Conservation (phyloP, 2,888 invertebrate genomes). For the Dicyrtoma fusca region DNA sequence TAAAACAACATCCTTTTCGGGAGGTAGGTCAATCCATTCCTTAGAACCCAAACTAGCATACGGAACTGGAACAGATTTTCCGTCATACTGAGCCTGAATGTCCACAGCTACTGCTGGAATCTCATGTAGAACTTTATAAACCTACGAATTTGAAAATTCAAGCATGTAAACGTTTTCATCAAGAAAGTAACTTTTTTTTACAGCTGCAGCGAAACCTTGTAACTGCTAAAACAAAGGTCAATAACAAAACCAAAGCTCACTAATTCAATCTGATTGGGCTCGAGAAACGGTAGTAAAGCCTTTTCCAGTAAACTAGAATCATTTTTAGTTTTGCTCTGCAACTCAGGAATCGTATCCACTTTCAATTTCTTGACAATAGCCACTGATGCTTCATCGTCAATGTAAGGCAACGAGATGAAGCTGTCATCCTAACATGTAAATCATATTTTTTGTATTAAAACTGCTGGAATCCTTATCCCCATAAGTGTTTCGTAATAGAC, state of each 20-base stretch:
- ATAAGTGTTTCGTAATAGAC: no score
- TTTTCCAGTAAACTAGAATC: slow-evolving; percentile 43
- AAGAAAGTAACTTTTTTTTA: slow-evolving; percentile 2
- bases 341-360: slow-evolving; percentile 47
- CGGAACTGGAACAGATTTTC: slow-evolving; percentile 40
- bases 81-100: slow-evolving; percentile 47
- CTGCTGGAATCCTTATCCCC: no score
- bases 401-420: slow-evolving; percentile 75
- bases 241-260: slow-evolving; percentile 31
- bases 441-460: no score
- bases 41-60: slow-evolving; percentile 29
- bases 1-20: slow-evolving; percentile 48
- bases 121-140: slow-evolving; percentile 59
- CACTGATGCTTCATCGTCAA: slow-evolving; percentile 67
- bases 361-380: slow-evolving; percentile 42
- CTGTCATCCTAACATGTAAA: slow-evolving; percentile 65
- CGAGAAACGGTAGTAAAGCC: slow-evolving; percentile 40
- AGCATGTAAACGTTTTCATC: no score
- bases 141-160: slow-evolving; percentile 53
- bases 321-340: slow-evolving; percentile 48
- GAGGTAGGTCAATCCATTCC: slow-evolving; percentile 49
- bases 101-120: slow-evolving; percentile 59
- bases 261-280: slow-evolving; percentile 45
- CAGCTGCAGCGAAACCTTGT: no score
- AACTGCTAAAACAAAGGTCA: neutral